These are phyloP conservation scores for Cataglyphis rosenhaueri DNA, from an alignment of 2,888 invertebrate genomes.

Conservation along the genomic window DNA sequence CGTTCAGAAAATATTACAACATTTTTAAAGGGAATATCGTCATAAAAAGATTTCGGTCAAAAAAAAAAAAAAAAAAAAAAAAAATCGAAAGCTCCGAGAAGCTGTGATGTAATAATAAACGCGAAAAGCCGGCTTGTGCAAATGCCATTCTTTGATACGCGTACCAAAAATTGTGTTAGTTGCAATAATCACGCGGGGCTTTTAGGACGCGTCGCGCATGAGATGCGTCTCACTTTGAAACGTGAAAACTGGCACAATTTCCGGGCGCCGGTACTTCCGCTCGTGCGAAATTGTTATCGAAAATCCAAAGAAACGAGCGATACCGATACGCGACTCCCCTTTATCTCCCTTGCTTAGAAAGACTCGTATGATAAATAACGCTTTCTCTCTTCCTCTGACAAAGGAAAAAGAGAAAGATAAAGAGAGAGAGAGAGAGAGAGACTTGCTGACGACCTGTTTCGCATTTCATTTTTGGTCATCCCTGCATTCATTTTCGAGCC, in stretches of 20 bases:
- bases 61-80: neutral
- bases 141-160: slow-evolving; percentile 16
- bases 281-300: slow-evolving; percentile 31
- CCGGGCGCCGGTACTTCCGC: neutral
- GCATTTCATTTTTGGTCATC: neutral
- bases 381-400: neutral
- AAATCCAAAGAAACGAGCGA: neutral
- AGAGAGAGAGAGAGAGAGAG: neutral
- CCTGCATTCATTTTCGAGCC: slow-evolving; percentile 47
- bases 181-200: slow-evolving; percentile 25
- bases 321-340: neutral
- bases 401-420: neutral
- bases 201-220: slow-evolving; percentile 29
- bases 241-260: slow-evolving; percentile 48
- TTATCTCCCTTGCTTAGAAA: neutral
- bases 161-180: slow-evolving; percentile 40
- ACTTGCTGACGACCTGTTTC: neutral
- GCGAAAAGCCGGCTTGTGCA: slow-evolving; percentile 29
- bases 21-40: neutral
- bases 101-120: slow-evolving; percentile 5
- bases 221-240: slow-evolving; percentile 23
- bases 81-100: neutral
- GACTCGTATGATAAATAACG: neutral
- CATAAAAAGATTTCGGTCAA: neutral
- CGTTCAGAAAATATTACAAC: neutral